These are phyloP conservation scores for Liopterus haemorrhoidalis DNA, from an alignment of 2,888 invertebrate genomes.

Conservation along the genomic window DNA sequence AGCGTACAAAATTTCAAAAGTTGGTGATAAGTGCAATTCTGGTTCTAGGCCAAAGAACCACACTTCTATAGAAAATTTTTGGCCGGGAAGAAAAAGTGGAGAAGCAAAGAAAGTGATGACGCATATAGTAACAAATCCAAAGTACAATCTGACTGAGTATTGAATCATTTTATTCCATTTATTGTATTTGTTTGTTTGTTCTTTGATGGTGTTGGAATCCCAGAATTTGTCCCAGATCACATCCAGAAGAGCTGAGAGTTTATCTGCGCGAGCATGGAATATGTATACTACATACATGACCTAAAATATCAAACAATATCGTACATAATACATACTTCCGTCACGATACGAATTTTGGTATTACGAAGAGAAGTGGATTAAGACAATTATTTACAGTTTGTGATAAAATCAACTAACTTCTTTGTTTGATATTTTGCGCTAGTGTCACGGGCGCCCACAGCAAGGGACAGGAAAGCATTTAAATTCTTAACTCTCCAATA, in stretches of 20 bases:
- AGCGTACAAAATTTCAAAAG: constrained; percentile 11
- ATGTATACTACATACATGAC: constrained; percentile 1
- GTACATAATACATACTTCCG: too few species aligned
- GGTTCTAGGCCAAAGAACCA: constrained; percentile 14
- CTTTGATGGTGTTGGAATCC: constrained; percentile 11
- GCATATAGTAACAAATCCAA: constrained; percentile 2
- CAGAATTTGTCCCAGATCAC: constrained; percentile 14
- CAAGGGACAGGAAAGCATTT: too few species aligned
- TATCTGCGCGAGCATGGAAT: constrained; percentile 7
- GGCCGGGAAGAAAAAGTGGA: background rate
- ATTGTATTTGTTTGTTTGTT: constrained; percentile 4
- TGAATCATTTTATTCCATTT: background rate
- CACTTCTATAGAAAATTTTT: constrained; percentile 5
- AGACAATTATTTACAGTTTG: too few species aligned
- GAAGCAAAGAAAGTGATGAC: constrained; percentile 1
- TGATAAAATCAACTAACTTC: too few species aligned
- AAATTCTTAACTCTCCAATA: too few species aligned
- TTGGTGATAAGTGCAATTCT: constrained; percentile 10
- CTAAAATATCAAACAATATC: too few species aligned
- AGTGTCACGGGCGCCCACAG: too few species aligned
- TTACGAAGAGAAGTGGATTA: too few species aligned
- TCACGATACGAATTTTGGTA: too few species aligned
- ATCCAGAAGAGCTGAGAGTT: constrained; percentile 6
- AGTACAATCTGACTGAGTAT: background rate
- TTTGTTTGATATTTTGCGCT: too few species aligned